Percentiles rank a stretch among this genome's conserved stretches.
phyloP scores from a whole-genome alignment of 2,797 vertebrate species.

The Oreonectes daqikongensis region DNA sequence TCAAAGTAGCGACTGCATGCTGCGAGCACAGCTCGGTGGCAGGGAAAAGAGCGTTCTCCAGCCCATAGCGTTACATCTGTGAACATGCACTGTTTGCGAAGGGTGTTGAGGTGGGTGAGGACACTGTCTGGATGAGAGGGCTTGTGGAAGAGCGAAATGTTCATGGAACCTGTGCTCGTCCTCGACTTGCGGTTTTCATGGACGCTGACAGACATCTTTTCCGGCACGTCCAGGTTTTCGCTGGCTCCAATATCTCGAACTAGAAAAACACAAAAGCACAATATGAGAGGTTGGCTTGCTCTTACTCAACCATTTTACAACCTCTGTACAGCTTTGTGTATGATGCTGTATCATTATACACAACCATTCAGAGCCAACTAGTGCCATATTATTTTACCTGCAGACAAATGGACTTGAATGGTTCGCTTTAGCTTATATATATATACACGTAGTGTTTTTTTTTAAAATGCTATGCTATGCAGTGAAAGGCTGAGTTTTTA shows the following conservation, averaged over 20 bases:
- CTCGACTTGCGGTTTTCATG: conserved; percentile 95
- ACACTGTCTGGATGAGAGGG: conserved; percentile 91
- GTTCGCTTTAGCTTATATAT: too few relatives aligned
- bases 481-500: too few relatives aligned
- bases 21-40: conserved; percentile 91
- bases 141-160: conserved; percentile 93
- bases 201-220: conserved; percentile 90
- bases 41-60: conserved; percentile 87
- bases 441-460: too few relatives aligned
- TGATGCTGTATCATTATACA: too few relatives aligned
- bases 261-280: conserved; percentile 44
- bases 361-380: too few relatives aligned
- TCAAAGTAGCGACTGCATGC: conserved; percentile 95
- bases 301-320: too few relatives aligned
- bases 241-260: conserved; percentile 59
- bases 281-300: conserved; percentile 18
- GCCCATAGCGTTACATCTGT: conserved; percentile 94
- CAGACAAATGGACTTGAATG: too few relatives aligned
- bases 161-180: conserved; percentile 91
- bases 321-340: too few relatives aligned
- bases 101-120: conserved; percentile 87
- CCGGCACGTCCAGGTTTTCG: conserved; percentile 62
- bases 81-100: conserved; percentile 91
- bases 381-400: too few relatives aligned
- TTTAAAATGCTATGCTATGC: too few relatives aligned